phyloP scores from a whole-genome alignment of 1,140 invertebrate genomes.

The Galleria mellonella region DNA sequence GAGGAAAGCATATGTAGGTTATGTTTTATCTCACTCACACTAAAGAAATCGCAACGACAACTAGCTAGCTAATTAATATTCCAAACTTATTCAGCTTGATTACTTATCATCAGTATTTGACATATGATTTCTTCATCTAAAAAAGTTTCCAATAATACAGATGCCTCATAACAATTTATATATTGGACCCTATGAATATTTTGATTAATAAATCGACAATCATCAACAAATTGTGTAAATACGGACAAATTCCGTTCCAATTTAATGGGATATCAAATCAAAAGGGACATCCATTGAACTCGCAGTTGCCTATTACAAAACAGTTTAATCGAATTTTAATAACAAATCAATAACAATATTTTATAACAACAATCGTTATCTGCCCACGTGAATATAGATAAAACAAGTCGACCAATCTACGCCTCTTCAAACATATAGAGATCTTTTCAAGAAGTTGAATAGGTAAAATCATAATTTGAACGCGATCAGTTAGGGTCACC shows the following conservation, averaged over 20 bases:
- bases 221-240: too few relatives aligned
- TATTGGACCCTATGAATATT: too few relatives aligned
- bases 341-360: constrained; percentile 23
- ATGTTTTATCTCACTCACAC: too few relatives aligned
- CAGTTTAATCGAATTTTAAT: constrained; percentile 14
- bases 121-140: background rate
- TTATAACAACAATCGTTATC: constrained; percentile 9
- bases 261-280: background rate
- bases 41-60: too few relatives aligned
- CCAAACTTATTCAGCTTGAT: too few relatives aligned
- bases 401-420: constrained; percentile 9
- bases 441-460: background rate
- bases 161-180: too few relatives aligned
- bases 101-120: too few relatives aligned
- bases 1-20: too few relatives aligned
- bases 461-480: constrained; percentile 19
- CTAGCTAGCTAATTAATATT: too few relatives aligned
- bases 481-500: constrained; percentile 8
- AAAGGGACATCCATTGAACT: background rate
- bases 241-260: background rate
- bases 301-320: background rate
- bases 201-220: too few relatives aligned
- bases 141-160: too few relatives aligned
- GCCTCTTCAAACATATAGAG: constrained; percentile 18
- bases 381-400: constrained; percentile 17